Evolutionary conservation across 1,140 invertebrate genomes (phyloP), one percentile per base, ranked within the genome.

Genomic region (Oreohelix idahoensis): DNA sequence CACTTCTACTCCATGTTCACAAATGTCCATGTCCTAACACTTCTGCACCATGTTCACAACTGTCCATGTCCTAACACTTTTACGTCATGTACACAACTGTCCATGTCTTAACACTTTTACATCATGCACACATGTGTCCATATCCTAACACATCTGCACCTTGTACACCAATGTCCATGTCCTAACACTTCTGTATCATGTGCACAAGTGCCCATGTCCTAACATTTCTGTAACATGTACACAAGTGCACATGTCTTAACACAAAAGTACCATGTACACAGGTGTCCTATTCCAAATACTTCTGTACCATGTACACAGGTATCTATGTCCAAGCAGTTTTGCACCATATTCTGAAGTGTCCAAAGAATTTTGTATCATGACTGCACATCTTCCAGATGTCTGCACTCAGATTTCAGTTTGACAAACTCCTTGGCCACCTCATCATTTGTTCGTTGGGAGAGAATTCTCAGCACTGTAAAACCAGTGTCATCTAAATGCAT

Each of bases 401-500:
- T 94, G 89, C 98, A 97, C 92, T 99, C 98, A 15, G 98, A 98
- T 93, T 99, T 99, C 39, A 99, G 94, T 92, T 99, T 99, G 23
- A 99, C 98, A 93, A 99, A 99, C 92, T 99, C 98, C 91, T 98
- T 98, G 38, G 99, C 99, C 0, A 99, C 98, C 94, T 99, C 98
- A 93, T 99, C 99, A 92, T 98, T 99, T 90, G 97, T 97, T 87
- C 99, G 94, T 92, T 99, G 99, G 0, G 98, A 99, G 63, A 99
- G 93, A 88, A 99, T 99, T 49, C 99, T 95, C 35, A 99, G 93
- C 89, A 99, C 98, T 58, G 98, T 99, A 97, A 98, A 99, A 20
- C 99, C 99, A n/a, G 98, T 99, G 92, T 99, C 99, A 91, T 99
- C 98, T 96, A 99, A 98, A 91, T 98, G 96, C 73, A 99, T 97